Percentiles rank a stretch among this genome's conserved stretches.
phyloP scores from a whole-genome alignment of 2,113 vertebrate species.

The Eclectus roratus region DNA sequence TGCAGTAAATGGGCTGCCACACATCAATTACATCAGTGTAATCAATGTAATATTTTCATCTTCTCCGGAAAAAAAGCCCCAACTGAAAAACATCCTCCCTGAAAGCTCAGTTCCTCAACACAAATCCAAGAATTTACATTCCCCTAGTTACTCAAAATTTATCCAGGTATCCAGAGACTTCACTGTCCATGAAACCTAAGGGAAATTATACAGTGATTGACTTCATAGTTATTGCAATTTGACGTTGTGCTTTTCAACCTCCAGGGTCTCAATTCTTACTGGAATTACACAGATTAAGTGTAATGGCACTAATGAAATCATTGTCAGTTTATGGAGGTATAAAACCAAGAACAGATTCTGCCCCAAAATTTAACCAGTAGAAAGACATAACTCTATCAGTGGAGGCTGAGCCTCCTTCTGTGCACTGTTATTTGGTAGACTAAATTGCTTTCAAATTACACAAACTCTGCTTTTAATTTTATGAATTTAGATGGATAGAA shows the following conservation, averaged over 20 bases:
- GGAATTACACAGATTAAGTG: not conserved
- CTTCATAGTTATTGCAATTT: slow-evolving; percentile 32
- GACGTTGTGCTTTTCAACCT: not conserved
- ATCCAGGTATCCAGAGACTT: not conserved
- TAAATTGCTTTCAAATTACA: not conserved
- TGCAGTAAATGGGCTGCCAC: not conserved
- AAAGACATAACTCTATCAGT: not conserved
- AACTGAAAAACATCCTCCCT: not conserved
- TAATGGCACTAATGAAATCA: slow-evolving; percentile 7
- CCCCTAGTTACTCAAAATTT: not conserved
- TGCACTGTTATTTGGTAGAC: not conserved
- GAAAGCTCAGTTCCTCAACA: not conserved
- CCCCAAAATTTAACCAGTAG: not conserved
- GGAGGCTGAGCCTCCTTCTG: not conserved
- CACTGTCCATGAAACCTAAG: not conserved
- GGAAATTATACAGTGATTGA: slow-evolving; percentile 40
- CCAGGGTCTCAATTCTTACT: slow-evolving; percentile 12
- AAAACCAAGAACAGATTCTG: not conserved
- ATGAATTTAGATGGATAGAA: not conserved
- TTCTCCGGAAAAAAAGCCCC: not conserved
- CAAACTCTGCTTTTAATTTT: not conserved
- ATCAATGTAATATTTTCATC: not conserved
- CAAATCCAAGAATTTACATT: not conserved
- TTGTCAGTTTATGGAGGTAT: not conserved
- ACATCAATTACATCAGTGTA: not conserved